Evolutionary conservation across 2,888 invertebrate species (phyloP).

Genomic region (Apodemia duryi): DNA sequence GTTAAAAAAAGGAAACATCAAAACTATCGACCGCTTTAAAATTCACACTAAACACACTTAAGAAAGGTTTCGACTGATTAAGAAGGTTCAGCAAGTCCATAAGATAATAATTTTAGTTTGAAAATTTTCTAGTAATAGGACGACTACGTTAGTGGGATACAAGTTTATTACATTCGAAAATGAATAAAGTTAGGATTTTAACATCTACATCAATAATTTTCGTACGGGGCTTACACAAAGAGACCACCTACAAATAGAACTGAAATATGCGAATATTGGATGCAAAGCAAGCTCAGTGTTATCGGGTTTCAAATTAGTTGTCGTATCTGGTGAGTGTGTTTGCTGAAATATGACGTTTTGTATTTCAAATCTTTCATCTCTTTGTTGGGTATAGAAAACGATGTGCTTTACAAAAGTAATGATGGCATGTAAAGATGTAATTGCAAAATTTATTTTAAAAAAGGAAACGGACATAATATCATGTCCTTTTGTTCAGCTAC

Average conservation of each 20-base stretch:
- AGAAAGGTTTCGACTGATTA: no score
- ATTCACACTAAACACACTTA: no score
- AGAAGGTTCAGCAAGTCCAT: no score
- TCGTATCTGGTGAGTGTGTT: background rate
- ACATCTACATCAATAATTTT: background rate
- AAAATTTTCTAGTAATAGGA: background rate
- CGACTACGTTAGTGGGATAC: background rate
- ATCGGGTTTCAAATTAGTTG: slow-evolving; percentile 8
- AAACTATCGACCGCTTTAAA: no score
- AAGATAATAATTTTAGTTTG: background rate
- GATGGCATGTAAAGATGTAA: background rate
- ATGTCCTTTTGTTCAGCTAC: no score
- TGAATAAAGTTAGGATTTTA: background rate
- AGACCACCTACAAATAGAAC: background rate
- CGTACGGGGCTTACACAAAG: background rate
- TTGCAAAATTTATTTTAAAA: background rate
- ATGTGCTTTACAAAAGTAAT: slow-evolving; percentile 1
- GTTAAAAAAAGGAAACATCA: no score
- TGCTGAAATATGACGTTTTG: slow-evolving; percentile 11
- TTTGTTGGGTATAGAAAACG: background rate
- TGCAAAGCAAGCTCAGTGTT: background rate
- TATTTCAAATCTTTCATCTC: background rate
- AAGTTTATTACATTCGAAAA: background rate
- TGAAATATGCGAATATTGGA: background rate
- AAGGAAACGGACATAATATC: no score